These are phyloP conservation scores for Ecdyonurus torrentis DNA, from an alignment of 2,888 invertebrate genomes.

Conservation along the genomic window DNA sequence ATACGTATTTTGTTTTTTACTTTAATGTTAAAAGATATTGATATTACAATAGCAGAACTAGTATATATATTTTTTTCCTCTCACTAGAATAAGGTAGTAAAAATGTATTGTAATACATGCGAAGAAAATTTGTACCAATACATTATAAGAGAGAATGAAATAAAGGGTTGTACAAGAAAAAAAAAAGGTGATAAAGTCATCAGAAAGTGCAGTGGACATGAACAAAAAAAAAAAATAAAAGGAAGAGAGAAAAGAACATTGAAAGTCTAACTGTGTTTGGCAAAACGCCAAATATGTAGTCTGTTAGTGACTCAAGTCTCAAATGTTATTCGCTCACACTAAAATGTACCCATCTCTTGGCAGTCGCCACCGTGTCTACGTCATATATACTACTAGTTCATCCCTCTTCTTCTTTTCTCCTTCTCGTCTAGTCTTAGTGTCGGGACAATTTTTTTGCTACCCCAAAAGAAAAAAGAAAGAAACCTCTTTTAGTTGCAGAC, in stretches of 20 bases:
- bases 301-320: too few species aligned
- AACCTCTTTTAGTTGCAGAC: too few species aligned
- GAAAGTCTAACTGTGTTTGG: neutral
- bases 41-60: too few species aligned
- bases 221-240: neutral
- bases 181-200: neutral
- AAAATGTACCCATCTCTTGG: neutral
- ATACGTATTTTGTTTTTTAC: too few species aligned
- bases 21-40: too few species aligned
- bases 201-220: neutral
- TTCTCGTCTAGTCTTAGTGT: neutral
- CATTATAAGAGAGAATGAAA: neutral
- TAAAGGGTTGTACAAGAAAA: neutral
- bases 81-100: too few species aligned
- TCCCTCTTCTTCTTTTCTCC: too few species aligned
- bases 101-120: too few species aligned
- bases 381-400: too few species aligned
- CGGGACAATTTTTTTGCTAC: neutral
- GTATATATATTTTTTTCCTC: too few species aligned
- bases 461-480: neutral
- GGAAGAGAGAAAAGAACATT: neutral
- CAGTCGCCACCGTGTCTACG: neutral
- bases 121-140: too few species aligned
- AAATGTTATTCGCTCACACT: neutral
- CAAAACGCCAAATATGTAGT: neutral